Conservation (phyloP, 2,797 vertebrate genomes). For the Danio albolineatus region DNA sequence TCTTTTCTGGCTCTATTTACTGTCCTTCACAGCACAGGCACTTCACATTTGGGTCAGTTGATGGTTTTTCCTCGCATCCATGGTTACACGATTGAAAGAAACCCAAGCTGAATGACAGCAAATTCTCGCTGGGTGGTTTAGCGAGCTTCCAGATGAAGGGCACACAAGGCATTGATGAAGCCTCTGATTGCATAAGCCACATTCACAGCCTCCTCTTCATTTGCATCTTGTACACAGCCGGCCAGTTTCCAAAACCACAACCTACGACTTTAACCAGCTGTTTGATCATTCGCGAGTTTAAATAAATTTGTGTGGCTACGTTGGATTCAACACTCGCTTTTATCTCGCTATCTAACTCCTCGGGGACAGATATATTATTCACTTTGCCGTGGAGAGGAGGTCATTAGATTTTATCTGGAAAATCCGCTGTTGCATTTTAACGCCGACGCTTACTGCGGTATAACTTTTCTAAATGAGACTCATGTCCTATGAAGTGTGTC, state of each 20-base stretch:
- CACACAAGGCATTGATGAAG: conserved; percentile 12
- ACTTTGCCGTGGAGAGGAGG: conserved; percentile 28
- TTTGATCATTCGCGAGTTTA: conserved; percentile 30
- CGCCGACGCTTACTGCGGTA: neutral
- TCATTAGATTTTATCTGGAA: conserved; percentile 39
- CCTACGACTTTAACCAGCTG: conserved; percentile 37
- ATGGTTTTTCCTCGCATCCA: conserved; percentile 26
- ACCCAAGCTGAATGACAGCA: conserved; percentile 15
- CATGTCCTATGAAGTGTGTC: conserved; percentile 33
- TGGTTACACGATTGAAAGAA: conserved; percentile 35
- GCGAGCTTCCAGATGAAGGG: conserved; percentile 23
- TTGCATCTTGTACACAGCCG: conserved; percentile 31
- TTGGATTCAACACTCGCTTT: conserved; percentile 43
- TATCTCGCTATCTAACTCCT: conserved; percentile 19
- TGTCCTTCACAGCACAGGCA: neutral
- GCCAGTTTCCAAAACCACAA: conserved; percentile 29
- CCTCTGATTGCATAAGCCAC: conserved; percentile 15
- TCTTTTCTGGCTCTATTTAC: conserved; percentile 8
- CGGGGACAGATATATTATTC: conserved; percentile 41
- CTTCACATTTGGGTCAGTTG: conserved; percentile 25
- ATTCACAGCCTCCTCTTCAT: conserved; percentile 33
- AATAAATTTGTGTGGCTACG: conserved; percentile 37
- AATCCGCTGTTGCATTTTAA: conserved; percentile 12
- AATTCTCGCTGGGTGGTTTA: conserved; percentile 14
- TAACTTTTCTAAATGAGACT: conserved; percentile 34